Conservation (phyloP, 2,797 vertebrate species). For the Coracias cyanogaster region DNA sequence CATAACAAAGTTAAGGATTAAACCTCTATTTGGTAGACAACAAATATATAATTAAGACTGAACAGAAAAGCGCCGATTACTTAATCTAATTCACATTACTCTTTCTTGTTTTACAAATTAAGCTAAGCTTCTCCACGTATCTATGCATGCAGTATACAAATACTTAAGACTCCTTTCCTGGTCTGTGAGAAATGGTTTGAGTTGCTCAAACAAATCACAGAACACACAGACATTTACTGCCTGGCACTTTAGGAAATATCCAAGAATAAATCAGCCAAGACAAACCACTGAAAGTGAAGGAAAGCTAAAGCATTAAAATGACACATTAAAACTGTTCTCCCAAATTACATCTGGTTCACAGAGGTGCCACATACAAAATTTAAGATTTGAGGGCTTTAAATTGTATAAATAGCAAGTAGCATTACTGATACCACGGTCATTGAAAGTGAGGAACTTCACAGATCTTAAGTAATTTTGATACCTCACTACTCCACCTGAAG, state of each 20-base stretch:
- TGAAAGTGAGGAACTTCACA: not conserved
- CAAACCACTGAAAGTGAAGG: not conserved
- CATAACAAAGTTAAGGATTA: not conserved
- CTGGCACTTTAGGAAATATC: constrained; percentile 4
- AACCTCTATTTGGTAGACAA: not conserved
- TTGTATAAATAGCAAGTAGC: not conserved
- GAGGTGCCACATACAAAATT: constrained; percentile 28
- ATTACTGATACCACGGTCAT: not conserved
- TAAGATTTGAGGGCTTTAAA: not conserved
- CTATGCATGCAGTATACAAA: not conserved
- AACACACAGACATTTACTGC: not conserved
- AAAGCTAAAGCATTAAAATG: constrained; percentile 50
- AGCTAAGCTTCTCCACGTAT: constrained; percentile 8
- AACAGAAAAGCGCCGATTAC: not conserved
- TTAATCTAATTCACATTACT: not conserved
- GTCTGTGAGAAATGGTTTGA: not conserved
- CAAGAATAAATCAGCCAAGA: constrained; percentile 33
- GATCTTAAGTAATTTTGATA: not conserved
- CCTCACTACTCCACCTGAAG: not conserved
- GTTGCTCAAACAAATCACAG: not conserved
- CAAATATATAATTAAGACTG: not conserved
- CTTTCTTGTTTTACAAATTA: constrained; percentile 25
- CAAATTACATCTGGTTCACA: constrained; percentile 52
- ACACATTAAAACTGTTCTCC: constrained; percentile 44
- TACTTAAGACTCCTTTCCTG: not conserved